These are phyloP conservation scores for Pentalonia nigronervosa DNA, from an alignment of 1,140 invertebrate species.

Conservation along the genomic window DNA sequence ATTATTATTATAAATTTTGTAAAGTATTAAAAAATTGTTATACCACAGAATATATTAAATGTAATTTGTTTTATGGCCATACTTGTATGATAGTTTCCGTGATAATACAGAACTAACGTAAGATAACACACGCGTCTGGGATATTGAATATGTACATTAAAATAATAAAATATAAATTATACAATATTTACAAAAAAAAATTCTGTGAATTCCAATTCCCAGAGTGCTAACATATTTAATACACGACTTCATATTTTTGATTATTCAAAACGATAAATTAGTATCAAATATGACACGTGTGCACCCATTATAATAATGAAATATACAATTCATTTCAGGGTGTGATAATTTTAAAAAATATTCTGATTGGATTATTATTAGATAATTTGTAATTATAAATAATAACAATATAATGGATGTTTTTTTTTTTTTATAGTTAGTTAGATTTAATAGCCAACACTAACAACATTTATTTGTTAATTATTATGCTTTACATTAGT, in stretches of 20 bases:
- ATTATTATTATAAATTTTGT: neutral
- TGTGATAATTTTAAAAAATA: neutral
- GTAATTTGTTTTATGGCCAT: too few species aligned
- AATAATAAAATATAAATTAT: slow-evolving; percentile 3
- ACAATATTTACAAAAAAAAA: neutral
- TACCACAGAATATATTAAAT: too few species aligned
- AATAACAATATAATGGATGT: neutral
- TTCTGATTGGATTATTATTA: neutral
- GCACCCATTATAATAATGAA: neutral
- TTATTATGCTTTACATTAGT: neutral
- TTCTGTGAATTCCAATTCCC: neutral
- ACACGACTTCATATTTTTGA: neutral
- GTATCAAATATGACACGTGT: neutral
- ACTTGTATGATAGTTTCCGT: too few species aligned
- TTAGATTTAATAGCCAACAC: neutral
- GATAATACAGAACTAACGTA: neutral
- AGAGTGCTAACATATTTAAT: neutral
- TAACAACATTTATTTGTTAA: neutral
- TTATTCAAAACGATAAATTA: neutral
- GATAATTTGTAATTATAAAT: neutral
- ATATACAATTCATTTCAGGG: neutral
- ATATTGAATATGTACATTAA: neutral
- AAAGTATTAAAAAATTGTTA: too few species aligned
- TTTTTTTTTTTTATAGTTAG: neutral
- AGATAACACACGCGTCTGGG: neutral